Evolutionary conservation across 2,888 invertebrate genomes (phyloP).

Genomic region (Junonia oenone): DNA sequence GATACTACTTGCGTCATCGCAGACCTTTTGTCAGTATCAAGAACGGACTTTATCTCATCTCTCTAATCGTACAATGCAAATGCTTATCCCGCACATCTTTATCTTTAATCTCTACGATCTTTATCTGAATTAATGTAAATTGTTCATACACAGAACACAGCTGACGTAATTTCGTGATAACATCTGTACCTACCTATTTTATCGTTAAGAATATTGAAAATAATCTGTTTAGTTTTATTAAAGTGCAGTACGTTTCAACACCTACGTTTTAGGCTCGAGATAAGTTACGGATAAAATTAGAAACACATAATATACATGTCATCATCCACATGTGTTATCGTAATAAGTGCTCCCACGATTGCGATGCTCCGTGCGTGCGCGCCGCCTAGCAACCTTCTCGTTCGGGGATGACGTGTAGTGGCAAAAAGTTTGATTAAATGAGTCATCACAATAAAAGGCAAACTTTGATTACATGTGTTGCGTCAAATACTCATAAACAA

Average conservation of each 20-base stretch:
- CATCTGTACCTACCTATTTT: not conserved
- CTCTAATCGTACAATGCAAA: not conserved
- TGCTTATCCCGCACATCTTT: constrained; percentile 4
- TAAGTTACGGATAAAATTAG: constrained; percentile 5
- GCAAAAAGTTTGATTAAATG: not conserved
- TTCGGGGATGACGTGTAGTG: not conserved
- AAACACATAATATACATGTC: constrained; percentile 5
- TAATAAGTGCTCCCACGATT: not conserved
- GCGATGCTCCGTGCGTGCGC: not conserved
- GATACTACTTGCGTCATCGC: not conserved
- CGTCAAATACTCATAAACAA: not conserved
- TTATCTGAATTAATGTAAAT: constrained; percentile 10
- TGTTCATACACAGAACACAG: not conserved
- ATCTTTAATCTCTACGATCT: constrained; percentile 9
- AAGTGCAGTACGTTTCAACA: not conserved
- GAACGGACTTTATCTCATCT: constrained; percentile 16
- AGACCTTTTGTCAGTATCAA: constrained; percentile 20
- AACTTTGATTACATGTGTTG: not conserved
- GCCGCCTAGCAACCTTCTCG: not conserved
- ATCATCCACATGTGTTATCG: constrained; percentile 5
- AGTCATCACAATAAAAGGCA: not conserved
- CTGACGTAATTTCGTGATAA: not conserved
- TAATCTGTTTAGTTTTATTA: not conserved
- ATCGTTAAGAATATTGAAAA: not conserved
- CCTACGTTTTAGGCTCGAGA: not conserved